Conservation (phyloP, 1,140 invertebrate genomes). For the Probaryconus sp. region DNA sequence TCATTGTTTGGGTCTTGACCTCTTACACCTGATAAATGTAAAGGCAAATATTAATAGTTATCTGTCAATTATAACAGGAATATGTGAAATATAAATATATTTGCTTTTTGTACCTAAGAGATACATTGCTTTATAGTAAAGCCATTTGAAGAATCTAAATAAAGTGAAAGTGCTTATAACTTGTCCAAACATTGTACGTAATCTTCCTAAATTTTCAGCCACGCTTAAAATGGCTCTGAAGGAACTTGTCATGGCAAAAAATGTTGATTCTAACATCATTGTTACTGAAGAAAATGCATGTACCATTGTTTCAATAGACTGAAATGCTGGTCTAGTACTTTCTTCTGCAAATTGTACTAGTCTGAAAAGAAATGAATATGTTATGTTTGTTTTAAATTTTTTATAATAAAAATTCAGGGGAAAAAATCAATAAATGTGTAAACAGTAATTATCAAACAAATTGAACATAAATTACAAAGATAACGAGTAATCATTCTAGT, state of each 20-base stretch:
- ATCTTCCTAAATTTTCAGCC: slow-evolving; percentile 93
- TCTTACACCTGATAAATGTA: slow-evolving; percentile 65
- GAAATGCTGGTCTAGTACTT: slow-evolving; percentile 92
- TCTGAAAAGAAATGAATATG: too few relatives aligned
- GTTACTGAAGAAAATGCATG: slow-evolving; percentile 94
- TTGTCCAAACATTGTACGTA: slow-evolving; percentile 89
- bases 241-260: slow-evolving; percentile 95
- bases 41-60: slow-evolving; percentile 47
- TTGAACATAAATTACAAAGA: background rate
- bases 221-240: slow-evolving; percentile 96
- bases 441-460: too few relatives aligned
- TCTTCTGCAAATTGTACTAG: slow-evolving; percentile 94
- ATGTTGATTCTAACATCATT: slow-evolving; percentile 98
- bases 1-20: slow-evolving; percentile 77
- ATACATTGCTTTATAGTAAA: slow-evolving; percentile 86
- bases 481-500: too few relatives aligned
- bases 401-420: too few relatives aligned
- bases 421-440: too few relatives aligned
- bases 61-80: too few relatives aligned
- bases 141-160: slow-evolving; percentile 87
- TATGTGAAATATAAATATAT: slow-evolving; percentile 55
- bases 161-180: slow-evolving; percentile 91
- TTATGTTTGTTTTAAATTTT: too few relatives aligned
- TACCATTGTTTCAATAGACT: slow-evolving; percentile 95
- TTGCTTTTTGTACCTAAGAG: slow-evolving; percentile 85